Conservation (phyloP, 2,113 vertebrate genomes). For the Pavo muticus region DNA sequence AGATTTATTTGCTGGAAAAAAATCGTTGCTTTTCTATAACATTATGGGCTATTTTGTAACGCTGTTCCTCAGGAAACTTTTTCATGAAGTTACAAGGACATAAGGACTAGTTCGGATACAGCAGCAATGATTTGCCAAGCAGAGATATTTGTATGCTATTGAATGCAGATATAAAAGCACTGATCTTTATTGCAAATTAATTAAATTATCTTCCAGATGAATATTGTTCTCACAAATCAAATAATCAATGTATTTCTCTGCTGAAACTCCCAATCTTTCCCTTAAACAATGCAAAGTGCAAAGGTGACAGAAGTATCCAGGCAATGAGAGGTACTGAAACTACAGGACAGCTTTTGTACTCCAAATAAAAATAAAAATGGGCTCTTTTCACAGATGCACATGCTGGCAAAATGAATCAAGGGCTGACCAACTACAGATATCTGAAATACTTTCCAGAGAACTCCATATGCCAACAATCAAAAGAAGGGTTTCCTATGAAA, state of each 20-base stretch:
- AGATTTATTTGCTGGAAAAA: background rate
- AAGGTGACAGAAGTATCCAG: conserved; percentile 6
- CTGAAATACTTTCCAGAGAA: conserved; percentile 47
- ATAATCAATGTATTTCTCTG: background rate
- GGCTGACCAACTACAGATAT: conserved; percentile 42
- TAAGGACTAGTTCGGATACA: background rate
- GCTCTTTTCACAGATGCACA: conserved; percentile 29
- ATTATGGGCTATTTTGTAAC: background rate
- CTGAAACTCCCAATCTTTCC: background rate
- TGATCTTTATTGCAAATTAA: background rate
- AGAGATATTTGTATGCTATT: background rate
- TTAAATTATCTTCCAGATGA: background rate
- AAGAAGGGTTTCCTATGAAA: background rate
- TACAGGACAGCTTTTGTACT: conserved; percentile 57
- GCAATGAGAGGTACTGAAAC: conserved; percentile 44
- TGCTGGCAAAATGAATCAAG: conserved; percentile 59
- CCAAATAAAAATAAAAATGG: conserved; percentile 53
- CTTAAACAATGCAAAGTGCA: conserved; percentile 19
- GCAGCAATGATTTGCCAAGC: background rate
- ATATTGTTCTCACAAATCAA: background rate
- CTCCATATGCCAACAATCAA: background rate
- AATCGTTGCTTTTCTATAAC: background rate
- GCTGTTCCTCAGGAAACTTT: background rate
- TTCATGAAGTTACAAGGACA: background rate
- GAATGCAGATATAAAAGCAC: background rate